phyloP scores from a whole-genome alignment of 2,113 vertebrate genomes.

The Anguilla japonica region DNA sequence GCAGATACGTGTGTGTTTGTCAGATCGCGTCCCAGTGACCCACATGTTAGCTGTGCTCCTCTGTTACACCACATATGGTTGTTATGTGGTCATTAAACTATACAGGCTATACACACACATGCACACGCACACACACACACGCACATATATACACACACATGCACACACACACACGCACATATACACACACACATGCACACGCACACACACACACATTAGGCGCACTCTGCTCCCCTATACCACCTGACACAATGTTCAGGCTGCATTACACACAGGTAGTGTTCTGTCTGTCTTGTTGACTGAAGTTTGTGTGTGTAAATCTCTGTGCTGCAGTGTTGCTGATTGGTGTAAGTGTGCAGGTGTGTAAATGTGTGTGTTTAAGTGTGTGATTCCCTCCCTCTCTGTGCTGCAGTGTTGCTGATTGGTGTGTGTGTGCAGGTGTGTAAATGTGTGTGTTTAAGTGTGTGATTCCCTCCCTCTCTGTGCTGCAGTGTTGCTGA shows the following conservation, averaged over 20 bases:
- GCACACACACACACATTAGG: neutral
- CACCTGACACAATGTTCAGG: no score
- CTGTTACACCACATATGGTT: neutral
- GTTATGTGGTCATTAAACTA: neutral
- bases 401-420: no score
- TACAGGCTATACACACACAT: neutral
- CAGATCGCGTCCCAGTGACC: neutral
- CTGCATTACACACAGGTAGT: neutral
- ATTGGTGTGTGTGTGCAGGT: no score
- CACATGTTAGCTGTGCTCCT: neutral
- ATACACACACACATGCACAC: neutral
- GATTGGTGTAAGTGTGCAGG: neutral
- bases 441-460: no score
- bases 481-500: no score
- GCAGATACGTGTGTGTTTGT: no score
- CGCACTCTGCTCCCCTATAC: neutral
- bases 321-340: neutral
- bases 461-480: no score
- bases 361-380: neutral
- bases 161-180: neutral
- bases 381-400: no score
- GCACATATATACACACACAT: neutral
- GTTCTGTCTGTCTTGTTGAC: no score
- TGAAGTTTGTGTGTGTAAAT: no score
- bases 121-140: neutral